A percentile compares a stretch with the other conserved stretches of the same genome.
Evolutionary conservation across 2,888 invertebrate species (phyloP).

Genomic region (Dasypolia templi): DNA sequence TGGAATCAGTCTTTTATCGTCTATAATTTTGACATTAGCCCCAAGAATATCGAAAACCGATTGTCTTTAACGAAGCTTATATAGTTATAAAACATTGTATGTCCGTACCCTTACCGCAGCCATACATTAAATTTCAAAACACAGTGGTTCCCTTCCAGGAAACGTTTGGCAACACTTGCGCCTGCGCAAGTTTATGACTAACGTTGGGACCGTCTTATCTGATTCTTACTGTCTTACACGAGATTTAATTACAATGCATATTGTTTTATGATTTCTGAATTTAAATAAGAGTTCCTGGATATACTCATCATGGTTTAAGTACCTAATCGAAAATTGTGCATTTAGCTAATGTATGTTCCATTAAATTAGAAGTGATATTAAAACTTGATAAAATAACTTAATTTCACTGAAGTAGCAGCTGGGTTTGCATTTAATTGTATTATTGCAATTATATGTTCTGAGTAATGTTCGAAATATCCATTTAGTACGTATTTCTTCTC

Average conservation of each 20-base stretch:
- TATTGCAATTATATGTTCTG: not conserved
- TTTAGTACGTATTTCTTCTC: not conserved
- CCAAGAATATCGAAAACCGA: not conserved
- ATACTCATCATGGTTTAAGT: not conserved
- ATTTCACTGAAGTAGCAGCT: not conserved
- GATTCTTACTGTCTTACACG: conserved; percentile 44
- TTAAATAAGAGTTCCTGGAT: not conserved
- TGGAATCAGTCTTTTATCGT: not conserved
- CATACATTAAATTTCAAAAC: conserved; percentile 47
- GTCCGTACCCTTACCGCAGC: conserved; percentile 23
- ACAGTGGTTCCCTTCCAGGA: conserved; percentile 47
- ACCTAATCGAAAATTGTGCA: not conserved
- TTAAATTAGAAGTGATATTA: not conserved
- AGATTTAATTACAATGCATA: conserved; percentile 27
- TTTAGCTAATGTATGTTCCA: too few species aligned
- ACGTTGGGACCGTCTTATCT: conserved; percentile 17
- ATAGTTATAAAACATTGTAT: not conserved
- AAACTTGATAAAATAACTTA: not conserved
- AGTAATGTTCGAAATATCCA: not conserved
- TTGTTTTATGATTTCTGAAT: conserved; percentile 9
- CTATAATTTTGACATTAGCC: not conserved
- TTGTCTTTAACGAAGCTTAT: not conserved
- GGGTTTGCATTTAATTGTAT: not conserved
- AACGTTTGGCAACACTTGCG: conserved; percentile 55
- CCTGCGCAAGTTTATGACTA: conserved; percentile 46